Evolutionary conservation across 92 coral and sea anemone species (phyloP), one percentile per base, ranked within the genome.

Genomic region (Heteractis magnifica): DNA sequence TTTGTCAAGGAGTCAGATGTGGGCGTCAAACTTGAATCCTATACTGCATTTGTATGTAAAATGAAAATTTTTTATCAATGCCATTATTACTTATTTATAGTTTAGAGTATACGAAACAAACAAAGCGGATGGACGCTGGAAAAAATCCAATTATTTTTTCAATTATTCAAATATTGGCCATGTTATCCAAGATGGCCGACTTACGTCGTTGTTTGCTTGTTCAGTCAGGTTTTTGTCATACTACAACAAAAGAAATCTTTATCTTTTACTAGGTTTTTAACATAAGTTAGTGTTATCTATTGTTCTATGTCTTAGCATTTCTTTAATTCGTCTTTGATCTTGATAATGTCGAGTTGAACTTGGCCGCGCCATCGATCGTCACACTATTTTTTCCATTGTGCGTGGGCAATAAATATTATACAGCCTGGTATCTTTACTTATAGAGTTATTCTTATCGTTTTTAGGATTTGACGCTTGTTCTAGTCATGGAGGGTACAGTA

Each of bases 161-260:
- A 7, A 68, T 23, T 21, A 68, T 68, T 68, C 73, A 23, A 68
- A 68, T 53, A 68, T 68, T 68, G 73, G 73, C 73, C 73, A 68
- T 68, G 49, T 68, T 68, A 62, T 68, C 73, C 73, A 68, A 68
- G 73, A 68, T 68, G 73, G 73, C 73, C 73, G 73, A 68, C 8
- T 68, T 68, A 19, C 49, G 73, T 11, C 49, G 26, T 68, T 68
- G 73, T 68, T 20, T 68, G 26, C 20, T 26, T 68, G 26, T 26
- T 68, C 26, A 21, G 21, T 68, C 44, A 21, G 26, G 48, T 48
- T 6, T 68, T 68, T 68, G 4, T 5, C 3, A 10, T 11, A 10
- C 11, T 26, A 7, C 23, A 68, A 1, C 73, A 10, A 68, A 11
- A 10, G 73, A 68, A 10, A 20, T 11, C 73, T 68, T 26, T 68